Base-by-base conservation (phyloP, 2,888 invertebrate genomes). In the Euphydryas editha region DNA sequence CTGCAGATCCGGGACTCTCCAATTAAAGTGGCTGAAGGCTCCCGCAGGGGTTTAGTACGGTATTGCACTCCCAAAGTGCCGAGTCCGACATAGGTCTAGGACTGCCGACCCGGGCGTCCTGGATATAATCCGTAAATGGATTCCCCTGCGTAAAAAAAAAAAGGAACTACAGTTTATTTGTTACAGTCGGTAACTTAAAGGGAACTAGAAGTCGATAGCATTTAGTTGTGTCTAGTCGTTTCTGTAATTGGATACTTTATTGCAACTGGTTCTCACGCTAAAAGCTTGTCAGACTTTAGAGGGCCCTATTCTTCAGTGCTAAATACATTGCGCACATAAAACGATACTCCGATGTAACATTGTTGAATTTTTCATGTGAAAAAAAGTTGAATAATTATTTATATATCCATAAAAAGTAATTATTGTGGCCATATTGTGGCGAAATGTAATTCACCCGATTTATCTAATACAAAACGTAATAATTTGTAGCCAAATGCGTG, bases 231-330 rank as follows among this genome's bases (percentile, higher is more conserved):
- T 30, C 49, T 65, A 59, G 75, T 73, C 73, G 67, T 71, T 72
- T 71, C 74, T 76, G 62, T 74, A 78, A 77, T 76, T 76, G 73
- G 74, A 73, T 74, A 71, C 68, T 72, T 73, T 75, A 62, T 58
- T 64, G 60, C 70, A 68, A 74, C 71, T 73, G 79, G 71, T 73
- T 84, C 82, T 80, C 83, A 82, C 83, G 80, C 78, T 81, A 47
- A 39, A 36, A 58, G 55, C 49, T 51, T 64, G 64, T 61, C 65
- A 63, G 65, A 65, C 59, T 44, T 24, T 56, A 51, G 64, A 69
- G 65, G 51, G 55, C 39, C 58, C 59, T 51, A 51, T 59, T 65
- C 68, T 63, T 39, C 24, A 18, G 42, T 62, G 30, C 30, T 59
- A n/a, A 57, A 62, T 59, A 54, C 37, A 65, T 65, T 51, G 44